Conservation (phyloP, 1,140 invertebrate species). For the Eulimnadia texana region DNA sequence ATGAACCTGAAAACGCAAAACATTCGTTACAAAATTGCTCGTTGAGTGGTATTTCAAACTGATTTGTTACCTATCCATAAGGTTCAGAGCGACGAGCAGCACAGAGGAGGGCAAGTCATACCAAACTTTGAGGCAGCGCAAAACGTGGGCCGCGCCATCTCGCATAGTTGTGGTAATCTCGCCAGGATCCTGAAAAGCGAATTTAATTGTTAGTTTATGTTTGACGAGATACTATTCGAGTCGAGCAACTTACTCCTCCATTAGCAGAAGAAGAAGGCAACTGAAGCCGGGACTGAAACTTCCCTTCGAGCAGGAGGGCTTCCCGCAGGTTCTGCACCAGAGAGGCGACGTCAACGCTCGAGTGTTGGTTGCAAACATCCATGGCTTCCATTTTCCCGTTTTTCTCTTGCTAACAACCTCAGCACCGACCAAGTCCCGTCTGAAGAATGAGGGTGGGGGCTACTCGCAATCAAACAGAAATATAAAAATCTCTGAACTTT, state of each 20-base stretch:
- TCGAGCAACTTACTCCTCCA: constrained; percentile 24
- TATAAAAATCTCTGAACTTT: not conserved
- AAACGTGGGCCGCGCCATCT: constrained; percentile 58
- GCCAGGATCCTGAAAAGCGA: constrained; percentile 30
- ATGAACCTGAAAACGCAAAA: not conserved
- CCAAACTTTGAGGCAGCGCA: constrained; percentile 65
- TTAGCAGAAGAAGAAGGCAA: constrained; percentile 31
- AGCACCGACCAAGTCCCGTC: not conserved
- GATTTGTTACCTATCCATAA: constrained; percentile 65
- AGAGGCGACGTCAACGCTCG: constrained; percentile 25
- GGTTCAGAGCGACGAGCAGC: constrained; percentile 55
- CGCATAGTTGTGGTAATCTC: constrained; percentile 55
- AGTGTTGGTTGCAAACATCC: constrained; percentile 6
- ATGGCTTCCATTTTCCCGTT: constrained; percentile 8
- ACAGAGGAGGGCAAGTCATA: constrained; percentile 62
- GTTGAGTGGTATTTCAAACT: constrained; percentile 31
- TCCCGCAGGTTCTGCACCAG: constrained; percentile 47
- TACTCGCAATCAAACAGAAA: not conserved
- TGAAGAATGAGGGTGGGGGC: not conserved
- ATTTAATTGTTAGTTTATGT: no score
- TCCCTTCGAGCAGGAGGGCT: constrained; percentile 46
- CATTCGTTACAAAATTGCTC: constrained; percentile 8
- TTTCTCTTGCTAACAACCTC: not conserved
- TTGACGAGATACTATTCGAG: not conserved
- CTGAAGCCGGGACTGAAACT: constrained; percentile 49